These are phyloP conservation scores for Lumbricus terrestris DNA, from an alignment of 2,888 invertebrate genomes.

Conservation along the genomic window DNA sequence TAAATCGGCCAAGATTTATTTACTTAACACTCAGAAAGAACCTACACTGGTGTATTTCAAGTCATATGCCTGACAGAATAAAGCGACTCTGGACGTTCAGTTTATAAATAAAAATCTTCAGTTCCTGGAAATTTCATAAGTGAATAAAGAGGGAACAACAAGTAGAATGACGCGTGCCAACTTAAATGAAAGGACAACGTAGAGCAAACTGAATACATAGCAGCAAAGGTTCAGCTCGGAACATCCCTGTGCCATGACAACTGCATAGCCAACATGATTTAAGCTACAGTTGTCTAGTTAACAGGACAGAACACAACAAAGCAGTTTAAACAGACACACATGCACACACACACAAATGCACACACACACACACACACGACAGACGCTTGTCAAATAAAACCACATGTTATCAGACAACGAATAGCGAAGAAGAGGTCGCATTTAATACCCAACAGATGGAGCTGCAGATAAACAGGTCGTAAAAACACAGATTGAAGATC, in stretches of 20 bases:
- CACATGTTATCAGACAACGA: background rate
- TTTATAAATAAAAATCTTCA: background rate
- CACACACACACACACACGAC: too few species aligned
- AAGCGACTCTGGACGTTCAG: background rate
- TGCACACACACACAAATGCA: too few species aligned
- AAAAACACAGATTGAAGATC: background rate
- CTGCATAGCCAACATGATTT: conserved; percentile 3
- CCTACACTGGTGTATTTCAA: background rate
- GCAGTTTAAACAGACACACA: background rate
- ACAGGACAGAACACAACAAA: background rate
- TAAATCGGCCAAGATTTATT: background rate
- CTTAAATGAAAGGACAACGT: background rate
- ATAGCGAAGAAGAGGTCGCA: background rate
- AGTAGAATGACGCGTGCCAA: too few species aligned
- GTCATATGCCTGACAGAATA: background rate
- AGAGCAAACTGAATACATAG: background rate
- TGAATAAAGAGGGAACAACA: background rate
- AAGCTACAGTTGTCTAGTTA: background rate
- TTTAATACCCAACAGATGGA: background rate
- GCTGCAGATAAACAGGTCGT: background rate
- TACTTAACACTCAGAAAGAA: background rate
- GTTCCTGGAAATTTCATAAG: background rate
- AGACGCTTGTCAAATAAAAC: background rate
- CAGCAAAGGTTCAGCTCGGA: background rate
- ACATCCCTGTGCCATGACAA: background rate